These are phyloP conservation scores for Prosopocoilus inquinatus DNA, from an alignment of 2,888 invertebrate genomes.

Conservation along the genomic window DNA sequence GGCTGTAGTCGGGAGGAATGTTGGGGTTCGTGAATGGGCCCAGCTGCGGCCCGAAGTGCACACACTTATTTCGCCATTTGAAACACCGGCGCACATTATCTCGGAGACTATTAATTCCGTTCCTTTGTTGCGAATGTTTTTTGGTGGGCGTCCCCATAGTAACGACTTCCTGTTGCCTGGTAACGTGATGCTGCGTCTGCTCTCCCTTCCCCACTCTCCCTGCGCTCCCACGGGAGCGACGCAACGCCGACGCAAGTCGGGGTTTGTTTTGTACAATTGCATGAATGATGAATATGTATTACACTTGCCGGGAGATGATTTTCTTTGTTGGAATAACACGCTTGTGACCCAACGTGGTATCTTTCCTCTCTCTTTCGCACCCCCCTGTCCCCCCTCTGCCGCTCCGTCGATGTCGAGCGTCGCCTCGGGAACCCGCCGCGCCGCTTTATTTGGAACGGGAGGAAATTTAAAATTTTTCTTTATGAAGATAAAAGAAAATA, in stretches of 20 bases:
- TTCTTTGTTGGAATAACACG: slow-evolving; percentile 37
- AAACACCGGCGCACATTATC: slow-evolving; percentile 49
- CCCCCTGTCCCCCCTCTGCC: background rate
- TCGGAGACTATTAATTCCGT: slow-evolving; percentile 49
- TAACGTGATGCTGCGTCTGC: slow-evolving; percentile 41
- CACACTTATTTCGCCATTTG: slow-evolving; percentile 48
- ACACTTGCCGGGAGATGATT: slow-evolving; percentile 39
- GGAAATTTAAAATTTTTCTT: background rate
- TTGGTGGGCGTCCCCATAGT: slow-evolving; percentile 48
- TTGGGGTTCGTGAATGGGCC: slow-evolving; percentile 21
- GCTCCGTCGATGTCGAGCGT: background rate
- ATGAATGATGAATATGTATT: slow-evolving; percentile 46
- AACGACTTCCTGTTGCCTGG: slow-evolving; percentile 49
- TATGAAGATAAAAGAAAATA: no score
- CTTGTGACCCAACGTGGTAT: slow-evolving; percentile 24
- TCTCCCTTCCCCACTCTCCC: slow-evolving; percentile 20
- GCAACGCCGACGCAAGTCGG: slow-evolving; percentile 41
- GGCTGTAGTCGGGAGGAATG: slow-evolving; percentile 10
- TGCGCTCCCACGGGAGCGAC: slow-evolving; percentile 30
- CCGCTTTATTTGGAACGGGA: background rate
- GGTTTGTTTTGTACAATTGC: slow-evolving; percentile 45
- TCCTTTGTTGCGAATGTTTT: slow-evolving; percentile 51
- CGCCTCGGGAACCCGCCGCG: background rate
- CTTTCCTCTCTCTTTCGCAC: background rate
- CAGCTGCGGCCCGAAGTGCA: slow-evolving; percentile 34